Evolutionary conservation across 2,888 invertebrate genomes (phyloP).

Genomic region (Drosophila yooni): DNA sequence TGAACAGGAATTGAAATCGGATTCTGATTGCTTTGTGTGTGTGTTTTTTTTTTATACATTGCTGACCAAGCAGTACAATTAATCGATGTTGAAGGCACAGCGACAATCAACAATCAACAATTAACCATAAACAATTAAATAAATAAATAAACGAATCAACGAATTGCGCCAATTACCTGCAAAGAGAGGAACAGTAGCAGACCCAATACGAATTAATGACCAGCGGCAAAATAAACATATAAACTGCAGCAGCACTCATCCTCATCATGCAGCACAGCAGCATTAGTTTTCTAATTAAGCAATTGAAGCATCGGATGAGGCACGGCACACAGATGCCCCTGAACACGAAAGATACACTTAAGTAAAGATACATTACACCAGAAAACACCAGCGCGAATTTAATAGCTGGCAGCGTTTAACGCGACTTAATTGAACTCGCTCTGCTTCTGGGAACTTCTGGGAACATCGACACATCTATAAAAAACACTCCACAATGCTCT

Average conservation of each 20-base stretch:
- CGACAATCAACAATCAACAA: conserved; percentile 52
- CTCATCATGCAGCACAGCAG: conserved; percentile 19
- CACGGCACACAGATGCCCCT: conserved; percentile 16
- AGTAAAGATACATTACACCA: conserved; percentile 15
- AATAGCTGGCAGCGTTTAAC: conserved; percentile 39
- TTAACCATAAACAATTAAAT: conserved; percentile 58
- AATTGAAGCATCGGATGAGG: conserved; percentile 54
- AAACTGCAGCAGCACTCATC: conserved; percentile 18
- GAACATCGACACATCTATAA: not conserved
- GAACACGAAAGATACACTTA: not conserved
- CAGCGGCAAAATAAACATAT: conserved; percentile 41
- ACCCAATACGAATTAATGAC: conserved; percentile 47
- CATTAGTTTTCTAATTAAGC: conserved; percentile 73
- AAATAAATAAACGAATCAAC: conserved; percentile 57
- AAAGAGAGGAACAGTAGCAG: conserved; percentile 41
- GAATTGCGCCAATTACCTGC: conserved; percentile 60
- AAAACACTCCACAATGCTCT: not conserved
- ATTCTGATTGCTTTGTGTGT: conserved; percentile 20
- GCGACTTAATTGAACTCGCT: conserved; percentile 47
- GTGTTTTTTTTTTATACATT: conserved; percentile 20
- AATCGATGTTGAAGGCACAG: conserved; percentile 72
- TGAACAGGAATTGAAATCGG: conserved; percentile 45
- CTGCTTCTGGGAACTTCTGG: conserved; percentile 27
- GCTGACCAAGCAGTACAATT: conserved; percentile 54
- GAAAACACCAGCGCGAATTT: conserved; percentile 22